These are phyloP conservation scores for Scelioninae gen. 2 DNA, from an alignment of 2,888 invertebrate species.

Conservation along the genomic window DNA sequence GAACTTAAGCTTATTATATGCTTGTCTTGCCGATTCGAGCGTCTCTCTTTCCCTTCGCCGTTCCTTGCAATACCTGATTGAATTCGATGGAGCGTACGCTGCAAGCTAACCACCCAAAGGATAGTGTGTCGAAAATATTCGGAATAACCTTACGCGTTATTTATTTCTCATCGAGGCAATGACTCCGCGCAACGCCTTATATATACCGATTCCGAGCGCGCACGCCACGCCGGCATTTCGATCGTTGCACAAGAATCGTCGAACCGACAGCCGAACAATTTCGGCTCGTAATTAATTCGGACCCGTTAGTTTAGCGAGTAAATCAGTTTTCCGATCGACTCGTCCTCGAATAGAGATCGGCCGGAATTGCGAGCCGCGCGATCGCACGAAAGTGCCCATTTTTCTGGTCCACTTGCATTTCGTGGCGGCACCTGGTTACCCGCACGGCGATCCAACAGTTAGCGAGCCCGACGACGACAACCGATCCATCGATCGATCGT, in stretches of 20 bases:
- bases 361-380: constrained; percentile 23
- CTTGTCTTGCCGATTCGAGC: constrained; percentile 49
- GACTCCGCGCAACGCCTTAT: constrained; percentile 60
- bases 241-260: constrained; percentile 40
- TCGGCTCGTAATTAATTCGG: constrained; percentile 23
- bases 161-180: constrained; percentile 65
- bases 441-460: constrained; percentile 48
- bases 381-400: constrained; percentile 46
- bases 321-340: neutral
- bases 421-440: constrained; percentile 46
- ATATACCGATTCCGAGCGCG: too few relatives aligned
- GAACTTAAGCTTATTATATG: constrained; percentile 57
- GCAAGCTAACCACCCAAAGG: constrained; percentile 72
- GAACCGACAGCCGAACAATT: constrained; percentile 18
- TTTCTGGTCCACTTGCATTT: constrained; percentile 57
- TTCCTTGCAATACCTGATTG: constrained; percentile 60
- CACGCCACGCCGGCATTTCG: constrained; percentile 23
- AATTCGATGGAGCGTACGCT: constrained; percentile 67
- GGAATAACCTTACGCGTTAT: constrained; percentile 63
- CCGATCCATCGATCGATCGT: constrained; percentile 62
- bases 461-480: constrained; percentile 56
- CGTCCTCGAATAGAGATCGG: too few relatives aligned
- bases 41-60: constrained; percentile 52
- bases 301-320: constrained; percentile 15
- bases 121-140: constrained; percentile 71